These are phyloP conservation scores for Andinoacara biseriatus DNA, from an alignment of 2,113 vertebrate species.

Conservation along the genomic window DNA sequence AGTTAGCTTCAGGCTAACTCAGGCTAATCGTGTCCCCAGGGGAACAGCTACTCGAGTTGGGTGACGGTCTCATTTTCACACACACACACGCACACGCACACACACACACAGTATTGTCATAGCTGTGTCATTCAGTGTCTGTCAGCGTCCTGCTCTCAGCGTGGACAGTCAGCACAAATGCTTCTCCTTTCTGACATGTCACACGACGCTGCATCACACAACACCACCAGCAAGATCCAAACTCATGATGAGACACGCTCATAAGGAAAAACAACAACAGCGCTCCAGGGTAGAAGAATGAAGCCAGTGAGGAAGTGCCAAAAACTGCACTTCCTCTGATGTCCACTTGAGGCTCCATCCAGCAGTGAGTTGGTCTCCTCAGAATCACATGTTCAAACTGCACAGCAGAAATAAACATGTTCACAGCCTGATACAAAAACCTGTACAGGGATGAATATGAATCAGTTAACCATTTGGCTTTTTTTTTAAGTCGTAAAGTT, in stretches of 20 bases:
- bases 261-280: background rate
- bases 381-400: background rate
- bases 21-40: background rate
- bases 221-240: background rate
- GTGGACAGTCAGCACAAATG: conserved; percentile 18
- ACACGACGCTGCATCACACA: background rate
- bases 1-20: conserved; percentile 16
- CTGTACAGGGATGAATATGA: fast-evolving
- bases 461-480: fast-evolving
- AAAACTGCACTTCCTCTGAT: background rate
- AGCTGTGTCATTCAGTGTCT: conserved; percentile 26
- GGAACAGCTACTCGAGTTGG: background rate
- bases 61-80: background rate
- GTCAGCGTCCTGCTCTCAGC: conserved; percentile 42
- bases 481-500: background rate
- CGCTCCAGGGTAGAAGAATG: background rate
- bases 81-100: background rate
- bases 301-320: background rate
- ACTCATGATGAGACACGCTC: background rate
- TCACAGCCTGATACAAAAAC: background rate
- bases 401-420: background rate
- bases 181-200: conserved; percentile 36
- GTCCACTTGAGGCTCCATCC: background rate
- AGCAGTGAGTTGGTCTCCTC: background rate
- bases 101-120: background rate